These are phyloP conservation scores for Zaprionus vittiger DNA, from an alignment of 1,140 invertebrate genomes.

Conservation along the genomic window DNA sequence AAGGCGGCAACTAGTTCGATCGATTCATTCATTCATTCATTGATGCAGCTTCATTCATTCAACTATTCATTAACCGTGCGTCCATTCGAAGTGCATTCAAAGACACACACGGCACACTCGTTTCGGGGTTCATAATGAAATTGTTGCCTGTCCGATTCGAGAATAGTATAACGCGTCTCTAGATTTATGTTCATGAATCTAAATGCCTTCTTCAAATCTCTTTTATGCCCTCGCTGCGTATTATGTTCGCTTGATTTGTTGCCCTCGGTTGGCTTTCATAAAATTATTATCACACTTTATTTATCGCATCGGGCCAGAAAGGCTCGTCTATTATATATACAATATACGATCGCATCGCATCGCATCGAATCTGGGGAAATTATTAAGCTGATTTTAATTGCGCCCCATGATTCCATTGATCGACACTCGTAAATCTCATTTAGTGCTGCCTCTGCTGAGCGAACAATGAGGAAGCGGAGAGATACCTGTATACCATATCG, in stretches of 20 bases:
- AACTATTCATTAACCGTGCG: slow-evolving; percentile 41
- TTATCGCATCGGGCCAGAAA: slow-evolving; percentile 33
- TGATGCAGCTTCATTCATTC: slow-evolving; percentile 43
- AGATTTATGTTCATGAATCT: slow-evolving; percentile 81
- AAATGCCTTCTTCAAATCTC: slow-evolving; percentile 77
- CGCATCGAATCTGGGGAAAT: slow-evolving; percentile 43
- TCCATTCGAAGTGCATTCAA: slow-evolving; percentile 4
- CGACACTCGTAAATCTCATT: slow-evolving; percentile 77
- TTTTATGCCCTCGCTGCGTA: slow-evolving; percentile 62
- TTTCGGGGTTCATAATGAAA: slow-evolving; percentile 71
- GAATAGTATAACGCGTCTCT: slow-evolving; percentile 43
- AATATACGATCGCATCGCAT: slow-evolving; percentile 7
- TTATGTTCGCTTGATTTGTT: slow-evolving; percentile 76
- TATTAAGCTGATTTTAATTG: slow-evolving; percentile 84
- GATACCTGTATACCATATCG: slow-evolving; percentile 6
- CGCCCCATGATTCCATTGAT: slow-evolving; percentile 61
- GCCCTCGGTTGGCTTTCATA: slow-evolving; percentile 59
- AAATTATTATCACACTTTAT: slow-evolving; percentile 84
- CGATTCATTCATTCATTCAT: slow-evolving; percentile 51
- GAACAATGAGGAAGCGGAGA: slow-evolving; percentile 1
- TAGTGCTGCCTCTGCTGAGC: slow-evolving; percentile 38
- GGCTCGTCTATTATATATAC: slow-evolving; percentile 23
- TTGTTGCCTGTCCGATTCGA: slow-evolving; percentile 62
- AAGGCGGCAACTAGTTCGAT: slow-evolving; percentile 40
- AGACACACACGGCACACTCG: not conserved